Evolutionary conservation across 1,140 invertebrate species (phyloP).

Genomic region (Atta cephalotes): DNA sequence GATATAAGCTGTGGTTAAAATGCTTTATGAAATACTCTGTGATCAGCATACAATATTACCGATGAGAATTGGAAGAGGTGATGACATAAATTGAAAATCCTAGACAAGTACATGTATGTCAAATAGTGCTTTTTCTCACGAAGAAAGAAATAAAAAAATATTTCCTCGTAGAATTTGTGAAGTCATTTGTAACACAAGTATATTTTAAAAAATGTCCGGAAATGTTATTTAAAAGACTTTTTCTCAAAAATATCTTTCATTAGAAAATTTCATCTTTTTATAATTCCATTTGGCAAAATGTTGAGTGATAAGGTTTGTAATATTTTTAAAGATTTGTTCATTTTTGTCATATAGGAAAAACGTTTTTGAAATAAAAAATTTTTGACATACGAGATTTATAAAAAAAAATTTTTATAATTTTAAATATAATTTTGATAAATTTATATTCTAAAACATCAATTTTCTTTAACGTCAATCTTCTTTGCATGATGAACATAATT

Average conservation of each 20-base stretch:
- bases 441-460: neutral
- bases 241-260: neutral
- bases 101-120: neutral
- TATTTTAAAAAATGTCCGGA: neutral
- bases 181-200: neutral
- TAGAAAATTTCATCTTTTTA: neutral
- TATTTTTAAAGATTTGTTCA: neutral
- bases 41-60: constrained; percentile 26
- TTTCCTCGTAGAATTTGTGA: neutral
- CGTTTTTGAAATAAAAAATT: neutral
- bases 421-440: neutral
- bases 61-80: neutral
- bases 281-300: neutral
- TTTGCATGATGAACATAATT: neutral
- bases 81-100: constrained; percentile 44
- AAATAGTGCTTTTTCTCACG: constrained; percentile 31
- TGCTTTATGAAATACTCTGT: constrained; percentile 50
- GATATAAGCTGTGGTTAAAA: constrained; percentile 31
- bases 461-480: no score
- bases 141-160: neutral
- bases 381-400: neutral
- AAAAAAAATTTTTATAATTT: neutral
- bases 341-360: neutral
- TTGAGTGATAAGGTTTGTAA: neutral
- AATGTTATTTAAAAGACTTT: neutral